Evolutionary conservation across 2,113 vertebrate genomes (phyloP).

Genomic region (Podilymbus podiceps): DNA sequence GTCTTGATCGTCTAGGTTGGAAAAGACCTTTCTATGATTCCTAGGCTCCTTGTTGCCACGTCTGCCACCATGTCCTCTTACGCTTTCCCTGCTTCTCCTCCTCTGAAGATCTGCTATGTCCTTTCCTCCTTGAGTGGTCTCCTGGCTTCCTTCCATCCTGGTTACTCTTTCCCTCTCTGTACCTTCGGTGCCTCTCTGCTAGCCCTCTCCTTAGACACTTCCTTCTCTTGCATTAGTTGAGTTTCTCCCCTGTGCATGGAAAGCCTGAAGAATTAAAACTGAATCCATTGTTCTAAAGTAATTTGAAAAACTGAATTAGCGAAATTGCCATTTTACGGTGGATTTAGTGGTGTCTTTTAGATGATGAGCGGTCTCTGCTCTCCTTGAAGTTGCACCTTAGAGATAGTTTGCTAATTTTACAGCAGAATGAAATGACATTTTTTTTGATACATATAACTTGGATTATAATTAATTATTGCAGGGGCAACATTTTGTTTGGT

Average conservation of each 20-base stretch:
- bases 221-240: fast-evolving
- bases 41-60: background rate
- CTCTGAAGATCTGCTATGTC: background rate
- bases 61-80: background rate
- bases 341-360: background rate
- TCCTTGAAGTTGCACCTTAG: background rate
- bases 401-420: background rate
- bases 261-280: background rate
- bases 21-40: background rate
- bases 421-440: background rate
- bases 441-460: background rate
- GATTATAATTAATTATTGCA: background rate
- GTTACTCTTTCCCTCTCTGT: background rate
- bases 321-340: background rate
- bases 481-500: background rate
- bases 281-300: background rate
- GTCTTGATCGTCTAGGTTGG: too few species aligned
- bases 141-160: background rate
- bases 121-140: background rate
- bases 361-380: background rate
- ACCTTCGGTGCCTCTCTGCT: background rate
- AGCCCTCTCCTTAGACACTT: background rate
- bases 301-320: background rate
- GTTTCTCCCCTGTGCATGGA: background rate
- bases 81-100: background rate